Conservation (phyloP, 37 sponge, comb jelly and placozoan genomes). For the Theonella swinhoei region DNA sequence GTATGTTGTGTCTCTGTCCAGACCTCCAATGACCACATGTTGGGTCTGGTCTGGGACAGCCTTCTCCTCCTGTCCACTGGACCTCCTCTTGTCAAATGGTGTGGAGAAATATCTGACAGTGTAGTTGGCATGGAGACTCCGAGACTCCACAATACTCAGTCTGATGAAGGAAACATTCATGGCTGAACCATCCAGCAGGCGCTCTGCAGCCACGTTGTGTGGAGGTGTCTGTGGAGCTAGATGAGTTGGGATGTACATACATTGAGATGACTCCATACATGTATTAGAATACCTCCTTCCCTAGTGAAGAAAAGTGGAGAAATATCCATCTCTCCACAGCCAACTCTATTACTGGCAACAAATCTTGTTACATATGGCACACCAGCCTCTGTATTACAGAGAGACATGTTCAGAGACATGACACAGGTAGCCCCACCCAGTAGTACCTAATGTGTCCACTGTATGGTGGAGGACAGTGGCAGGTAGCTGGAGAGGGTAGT, state of each 20-base stretch:
- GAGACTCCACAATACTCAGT: conserved; percentile 32
- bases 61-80: background rate
- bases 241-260: background rate
- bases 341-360: background rate
- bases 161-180: conserved; percentile 29
- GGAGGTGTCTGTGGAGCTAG: background rate
- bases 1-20: conserved; percentile 16
- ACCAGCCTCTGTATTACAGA: background rate
- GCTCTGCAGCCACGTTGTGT: conserved; percentile 1
- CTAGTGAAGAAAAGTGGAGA: conserved; percentile 3
- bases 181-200: background rate
- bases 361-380: conserved; percentile 3
- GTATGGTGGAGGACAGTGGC: background rate
- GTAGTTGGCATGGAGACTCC: conserved; percentile 19
- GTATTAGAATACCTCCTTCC: conserved; percentile 43
- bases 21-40: background rate
- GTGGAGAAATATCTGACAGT: background rate
- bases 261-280: background rate
- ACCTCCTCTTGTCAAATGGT: too few species aligned
- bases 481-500: background rate
- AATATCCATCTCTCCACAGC: background rate
- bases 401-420: too few species aligned
- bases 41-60: background rate
- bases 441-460: background rate
- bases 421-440: background rate